A percentile compares a stretch with the other conserved stretches of the same genome.
Evolutionary conservation across 2,113 vertebrate species (phyloP).

Genomic region (Sebastes schlegelii): DNA sequence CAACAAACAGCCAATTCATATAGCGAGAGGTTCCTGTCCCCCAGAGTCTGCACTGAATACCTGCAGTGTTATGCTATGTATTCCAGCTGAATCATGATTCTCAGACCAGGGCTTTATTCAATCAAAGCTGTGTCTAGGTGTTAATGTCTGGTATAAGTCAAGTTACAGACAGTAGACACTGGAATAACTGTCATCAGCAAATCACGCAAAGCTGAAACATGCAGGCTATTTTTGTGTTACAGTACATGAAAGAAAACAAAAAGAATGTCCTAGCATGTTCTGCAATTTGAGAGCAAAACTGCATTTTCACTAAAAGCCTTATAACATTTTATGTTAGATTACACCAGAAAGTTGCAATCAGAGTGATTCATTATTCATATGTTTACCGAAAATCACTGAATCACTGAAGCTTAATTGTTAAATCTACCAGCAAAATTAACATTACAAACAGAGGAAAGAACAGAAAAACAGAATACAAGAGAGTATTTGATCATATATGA

Average conservation of each 20-base stretch:
- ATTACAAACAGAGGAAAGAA: not conserved
- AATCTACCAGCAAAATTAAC: not conserved
- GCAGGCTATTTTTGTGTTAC: not conserved
- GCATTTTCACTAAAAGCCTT: not conserved
- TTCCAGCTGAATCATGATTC: conserved; percentile 77
- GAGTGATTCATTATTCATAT: not conserved
- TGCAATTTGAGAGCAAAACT: not conserved
- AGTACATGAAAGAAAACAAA: not conserved
- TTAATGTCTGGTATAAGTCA: conserved; percentile 45
- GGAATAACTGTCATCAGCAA: conserved; percentile 9
- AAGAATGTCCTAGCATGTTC: not conserved
- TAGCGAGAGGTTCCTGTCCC: conserved; percentile 69
- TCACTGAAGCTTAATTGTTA: not conserved
- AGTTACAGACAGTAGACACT: conserved; percentile 25
- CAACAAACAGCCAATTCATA: conserved; percentile 80
- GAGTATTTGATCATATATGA: not conserved
- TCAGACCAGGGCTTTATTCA: conserved; percentile 58
- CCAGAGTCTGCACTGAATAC: conserved; percentile 73
- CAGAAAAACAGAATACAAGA: not conserved
- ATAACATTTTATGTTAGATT: not conserved
- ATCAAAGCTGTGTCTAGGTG: conserved; percentile 46
- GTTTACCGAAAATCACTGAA: not conserved
- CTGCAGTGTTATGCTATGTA: conserved; percentile 72
- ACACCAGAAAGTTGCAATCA: not conserved
- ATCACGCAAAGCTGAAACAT: not conserved